Conservation (phyloP, 2,888 invertebrate genomes). For the Operophtera brumata region DNA sequence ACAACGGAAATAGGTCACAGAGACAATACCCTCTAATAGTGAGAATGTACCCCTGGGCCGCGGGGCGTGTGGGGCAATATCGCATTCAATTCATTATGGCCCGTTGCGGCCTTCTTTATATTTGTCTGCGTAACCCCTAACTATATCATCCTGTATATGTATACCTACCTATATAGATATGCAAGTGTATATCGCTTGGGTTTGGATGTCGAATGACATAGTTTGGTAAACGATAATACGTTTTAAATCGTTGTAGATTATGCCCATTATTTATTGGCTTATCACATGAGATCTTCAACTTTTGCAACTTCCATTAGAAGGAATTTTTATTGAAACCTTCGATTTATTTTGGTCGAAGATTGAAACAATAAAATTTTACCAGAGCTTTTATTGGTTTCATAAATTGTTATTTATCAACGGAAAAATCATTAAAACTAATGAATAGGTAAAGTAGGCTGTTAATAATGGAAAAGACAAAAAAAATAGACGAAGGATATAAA, state of each 20-base stretch:
- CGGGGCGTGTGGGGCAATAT: slow-evolving; percentile 44
- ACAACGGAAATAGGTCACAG: slow-evolving; percentile 66
- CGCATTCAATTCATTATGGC: slow-evolving; percentile 56
- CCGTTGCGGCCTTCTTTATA: slow-evolving; percentile 46
- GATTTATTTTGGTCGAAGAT: too few relatives aligned
- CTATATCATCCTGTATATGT: slow-evolving; percentile 27
- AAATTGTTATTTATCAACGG: neutral
- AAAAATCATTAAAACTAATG: neutral
- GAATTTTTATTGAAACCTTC: slow-evolving; percentile 28
- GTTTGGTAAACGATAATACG: slow-evolving; percentile 40
- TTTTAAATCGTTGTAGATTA: slow-evolving; percentile 39
- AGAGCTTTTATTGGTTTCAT: neutral
- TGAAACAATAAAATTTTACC: neutral
- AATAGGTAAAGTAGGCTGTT: neutral
- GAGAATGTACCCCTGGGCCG: slow-evolving; percentile 32
- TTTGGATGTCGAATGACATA: slow-evolving; percentile 33
- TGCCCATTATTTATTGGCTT: slow-evolving; percentile 29
- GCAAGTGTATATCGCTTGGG: slow-evolving; percentile 16
- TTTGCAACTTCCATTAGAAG: slow-evolving; percentile 25
- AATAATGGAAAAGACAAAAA: neutral
- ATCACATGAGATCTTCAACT: slow-evolving; percentile 26
- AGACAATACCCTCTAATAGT: slow-evolving; percentile 62
- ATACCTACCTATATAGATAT: slow-evolving; percentile 14
- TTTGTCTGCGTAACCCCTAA: slow-evolving; percentile 43
- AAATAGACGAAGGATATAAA: neutral